Percentiles rank a stretch among this genome's conserved stretches.
These are phyloP conservation scores for Collichthys lucidus DNA, from an alignment of 2,113 vertebrate genomes.

Conservation along the genomic window DNA sequence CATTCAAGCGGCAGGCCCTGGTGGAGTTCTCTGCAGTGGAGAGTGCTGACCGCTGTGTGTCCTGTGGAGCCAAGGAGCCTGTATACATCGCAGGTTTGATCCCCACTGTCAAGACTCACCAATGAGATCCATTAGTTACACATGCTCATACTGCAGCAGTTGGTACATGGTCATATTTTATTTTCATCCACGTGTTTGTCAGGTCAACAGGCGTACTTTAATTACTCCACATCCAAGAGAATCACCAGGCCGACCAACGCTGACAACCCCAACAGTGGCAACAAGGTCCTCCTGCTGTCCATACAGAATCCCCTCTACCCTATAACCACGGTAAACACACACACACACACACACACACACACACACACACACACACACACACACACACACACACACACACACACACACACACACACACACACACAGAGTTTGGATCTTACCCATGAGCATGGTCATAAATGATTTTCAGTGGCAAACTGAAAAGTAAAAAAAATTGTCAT, in stretches of 20 bases:
- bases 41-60: conserved; percentile 94
- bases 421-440: too few relatives aligned
- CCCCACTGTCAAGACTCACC: neutral
- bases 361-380: too few relatives aligned
- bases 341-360: conserved; percentile 14
- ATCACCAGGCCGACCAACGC: conserved; percentile 96
- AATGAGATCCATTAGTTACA: neutral
- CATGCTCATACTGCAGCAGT: neutral
- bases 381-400: conserved; percentile 17
- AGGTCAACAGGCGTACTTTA: conserved; percentile 97
- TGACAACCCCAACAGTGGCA: conserved; percentile 95
- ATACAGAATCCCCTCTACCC: conserved; percentile 98
- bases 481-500: neutral
- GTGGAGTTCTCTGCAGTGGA: conserved; percentile 95
- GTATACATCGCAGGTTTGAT: conserved; percentile 89
- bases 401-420: neutral
- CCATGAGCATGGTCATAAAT: neutral
- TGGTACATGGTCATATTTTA: too few relatives aligned
- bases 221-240: conserved; percentile 97
- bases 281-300: conserved; percentile 95
- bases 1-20: conserved; percentile 95
- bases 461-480: neutral
- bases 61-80: conserved; percentile 89
- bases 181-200: conserved; percentile 66
- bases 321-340: conserved; percentile 91